Base-by-base conservation (phyloP, 2,797 vertebrate genomes). In the Neostethus bicornis region DNA sequence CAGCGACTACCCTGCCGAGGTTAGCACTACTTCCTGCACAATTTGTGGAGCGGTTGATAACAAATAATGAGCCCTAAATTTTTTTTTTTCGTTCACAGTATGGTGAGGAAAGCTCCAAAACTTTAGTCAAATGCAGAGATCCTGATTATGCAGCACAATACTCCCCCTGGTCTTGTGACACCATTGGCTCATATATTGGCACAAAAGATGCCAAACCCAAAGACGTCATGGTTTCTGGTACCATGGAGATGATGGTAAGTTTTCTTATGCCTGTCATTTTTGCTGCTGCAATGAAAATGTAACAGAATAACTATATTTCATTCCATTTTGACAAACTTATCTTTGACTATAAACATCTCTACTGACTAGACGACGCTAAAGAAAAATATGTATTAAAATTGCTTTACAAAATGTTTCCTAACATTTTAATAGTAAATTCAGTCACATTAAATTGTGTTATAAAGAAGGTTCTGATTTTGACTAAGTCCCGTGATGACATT, bases 131-230 rank as follows among this genome's bases (percentile, higher is more conserved):
- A 86, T 93, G 94, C 87, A 94, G 94, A 87, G 95, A 92, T 92
- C 90, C 84, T 46, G 96, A 98, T 70, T 99, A 96, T 51, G 61
- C 92, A 2, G 95, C 94, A 68, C 97, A 99, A 21, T 99, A 97
- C 85, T 99, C 97, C 42, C 97, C 97, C 28, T 99, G 97, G 97
- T 99, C 96, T 10, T 99, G 97, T 85, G 97, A 98, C 80, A 98
- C 96, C 60, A 98, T 99, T 51, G 93, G 96, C 87, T 98, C 97
- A 78, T 99, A 99, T 86, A 98, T 99, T 70, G 95, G 95, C 89
- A 94, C 94, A 90, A 99, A 99, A 93, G 96, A 99, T 69, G 90
- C 91, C 83, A 99, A 99, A 93, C 93, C 95, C 91, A 98, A 98
- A 95, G 97, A 99, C 21, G 89, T 92, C 63, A 93, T 95, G 91